phyloP scores from a whole-genome alignment of 1,140 invertebrate genomes.

The Mercenaria mercenaria region DNA sequence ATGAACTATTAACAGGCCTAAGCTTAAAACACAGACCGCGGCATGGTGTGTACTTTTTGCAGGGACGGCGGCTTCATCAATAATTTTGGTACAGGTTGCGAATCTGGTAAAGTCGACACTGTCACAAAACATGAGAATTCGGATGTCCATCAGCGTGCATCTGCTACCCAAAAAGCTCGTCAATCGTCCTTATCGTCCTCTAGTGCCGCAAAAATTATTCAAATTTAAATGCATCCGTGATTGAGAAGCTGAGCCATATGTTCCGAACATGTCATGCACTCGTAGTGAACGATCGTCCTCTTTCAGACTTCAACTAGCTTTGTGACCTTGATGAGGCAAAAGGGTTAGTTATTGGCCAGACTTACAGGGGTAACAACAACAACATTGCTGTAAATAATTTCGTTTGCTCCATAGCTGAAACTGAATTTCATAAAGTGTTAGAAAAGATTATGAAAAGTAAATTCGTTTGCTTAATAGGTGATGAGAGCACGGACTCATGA shows the following conservation, averaged over 20 bases:
- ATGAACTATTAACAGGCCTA: neutral
- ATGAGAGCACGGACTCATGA: slow-evolving; percentile 48
- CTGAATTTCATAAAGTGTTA: slow-evolving; percentile 35
- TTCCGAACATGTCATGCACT: slow-evolving; percentile 28
- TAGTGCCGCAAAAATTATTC: too few species aligned
- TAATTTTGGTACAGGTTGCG: neutral
- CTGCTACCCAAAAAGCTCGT: neutral
- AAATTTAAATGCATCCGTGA: neutral
- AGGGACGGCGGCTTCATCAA: neutral
- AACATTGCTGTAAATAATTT: neutral
- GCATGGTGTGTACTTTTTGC: neutral
- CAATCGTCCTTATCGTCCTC: neutral
- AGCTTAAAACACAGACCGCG: neutral
- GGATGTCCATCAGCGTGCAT: neutral
- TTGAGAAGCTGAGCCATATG: slow-evolving; percentile 12
- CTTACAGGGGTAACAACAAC: slow-evolving; percentile 26
- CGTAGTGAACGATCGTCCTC: neutral
- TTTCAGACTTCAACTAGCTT: slow-evolving; percentile 26
- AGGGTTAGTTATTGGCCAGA: slow-evolving; percentile 25
- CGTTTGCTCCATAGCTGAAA: slow-evolving; percentile 38
- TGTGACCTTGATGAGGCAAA: slow-evolving; percentile 27
- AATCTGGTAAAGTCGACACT: neutral
- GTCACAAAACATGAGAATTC: slow-evolving; percentile 11
- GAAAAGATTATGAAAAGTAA: neutral
- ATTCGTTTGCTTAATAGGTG: slow-evolving; percentile 40